Base-by-base conservation (phyloP, 1,140 invertebrate genomes). In the Drosophila kikkawai region DNA sequence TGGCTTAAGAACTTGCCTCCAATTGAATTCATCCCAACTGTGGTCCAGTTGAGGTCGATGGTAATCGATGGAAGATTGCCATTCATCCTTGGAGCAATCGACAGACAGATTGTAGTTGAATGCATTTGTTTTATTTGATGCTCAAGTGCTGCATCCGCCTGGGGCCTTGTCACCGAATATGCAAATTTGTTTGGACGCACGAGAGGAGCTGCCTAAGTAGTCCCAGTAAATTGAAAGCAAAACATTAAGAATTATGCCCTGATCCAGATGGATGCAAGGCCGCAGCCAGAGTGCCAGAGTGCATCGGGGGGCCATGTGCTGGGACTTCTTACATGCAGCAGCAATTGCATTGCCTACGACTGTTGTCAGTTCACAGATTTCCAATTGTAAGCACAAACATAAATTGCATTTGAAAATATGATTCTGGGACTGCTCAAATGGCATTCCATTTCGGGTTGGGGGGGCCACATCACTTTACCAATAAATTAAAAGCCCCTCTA, bases 241-340 rank as follows among this genome's bases (percentile, higher is more conserved):
- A 88, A 90, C 85, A 88, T 88, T 88, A 88, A 88, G 85, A 88
- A 88, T 90, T 90, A 88, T 88, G 81, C 78, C 66, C 70, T 79
- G 74, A 90, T 83, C 66, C 74, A 84, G 74, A 88, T 83, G 80
- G 74, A 88, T 83, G 80, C 65, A 75, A 70, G 45, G 61, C 34
- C 22, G 12, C 34, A 55, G 34, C 7, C 75, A 63, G 64, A 36
- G 47, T 44, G 73, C n/a, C 44, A n/a, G 48, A 59, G 45, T 64
- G 79, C 71, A 80, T 39, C 56, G 15, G 19, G 58, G 70, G 69
- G 85, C 80, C 84, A 88, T 88, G 66, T 88, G 85, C 32, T 48
- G 29, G 19, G 71, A 57, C 71, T 74, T 76, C 85, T 75, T 79
- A 60, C 64, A 69, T 80, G 64, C 44, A 11, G 41, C 44, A 22